Evolutionary conservation across 2,888 invertebrate species (phyloP).

Genomic region (Dione juno): DNA sequence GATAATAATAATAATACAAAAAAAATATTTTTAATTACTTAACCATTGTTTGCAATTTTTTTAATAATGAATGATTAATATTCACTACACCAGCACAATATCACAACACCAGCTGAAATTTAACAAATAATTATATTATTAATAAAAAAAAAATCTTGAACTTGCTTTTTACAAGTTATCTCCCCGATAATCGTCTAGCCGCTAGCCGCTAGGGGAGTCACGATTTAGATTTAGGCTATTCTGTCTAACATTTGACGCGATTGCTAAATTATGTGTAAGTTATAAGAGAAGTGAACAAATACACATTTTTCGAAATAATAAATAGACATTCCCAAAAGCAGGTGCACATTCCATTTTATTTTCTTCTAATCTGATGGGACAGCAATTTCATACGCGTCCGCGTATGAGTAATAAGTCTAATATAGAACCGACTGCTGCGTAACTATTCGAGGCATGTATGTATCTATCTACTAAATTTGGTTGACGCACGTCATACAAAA

Average conservation of each 20-base stretch:
- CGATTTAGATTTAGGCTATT: conserved; percentile 35
- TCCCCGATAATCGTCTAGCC: conserved; percentile 37
- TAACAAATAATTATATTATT: not conserved
- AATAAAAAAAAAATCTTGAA: conserved; percentile 26
- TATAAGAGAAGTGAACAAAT: not conserved
- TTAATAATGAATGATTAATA: too few species aligned
- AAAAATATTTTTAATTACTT: too few species aligned
- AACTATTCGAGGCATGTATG: not conserved
- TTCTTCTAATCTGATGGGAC: not conserved
- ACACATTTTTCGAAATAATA: too few species aligned
- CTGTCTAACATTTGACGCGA: conserved; percentile 34
- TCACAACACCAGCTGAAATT: not conserved
- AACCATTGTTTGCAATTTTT: too few species aligned
- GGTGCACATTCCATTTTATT: conserved; percentile 6
- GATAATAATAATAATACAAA: too few species aligned
- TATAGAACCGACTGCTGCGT: not conserved
- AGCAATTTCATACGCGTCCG: not conserved
- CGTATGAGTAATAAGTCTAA: not conserved
- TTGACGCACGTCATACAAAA: not conserved
- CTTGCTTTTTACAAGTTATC: conserved; percentile 32
- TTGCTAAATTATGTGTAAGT: conserved; percentile 27
- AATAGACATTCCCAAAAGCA: not conserved
- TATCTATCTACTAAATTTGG: not conserved
- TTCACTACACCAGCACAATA: too few species aligned
- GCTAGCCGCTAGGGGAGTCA: conserved; percentile 31